Evolutionary conservation across 1,140 invertebrate genomes (phyloP), one percentile per base, ranked within the genome.

Genomic region (Popillia japonica): DNA sequence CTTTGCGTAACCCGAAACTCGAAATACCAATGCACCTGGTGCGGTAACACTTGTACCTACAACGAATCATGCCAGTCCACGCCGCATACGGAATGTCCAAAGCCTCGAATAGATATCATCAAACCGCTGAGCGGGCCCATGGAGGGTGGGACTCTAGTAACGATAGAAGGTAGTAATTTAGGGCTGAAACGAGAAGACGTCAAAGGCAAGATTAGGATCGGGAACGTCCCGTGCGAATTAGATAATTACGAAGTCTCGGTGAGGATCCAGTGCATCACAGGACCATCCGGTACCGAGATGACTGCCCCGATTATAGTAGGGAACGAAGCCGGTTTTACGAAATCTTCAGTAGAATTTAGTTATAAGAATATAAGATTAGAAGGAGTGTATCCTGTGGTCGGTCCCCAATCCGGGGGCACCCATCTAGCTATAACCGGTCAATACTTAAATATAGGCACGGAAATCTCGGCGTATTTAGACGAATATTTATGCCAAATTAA

Each of bases 101-200:
- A 94, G 83, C 97, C 97, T 17, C 89, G 96, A 80, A 98, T 99
- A 84, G 96, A 98, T 87, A 95, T 97, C 92, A 92, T 93, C 87
- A 95, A 94, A 86, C 98, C 98, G 0, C 85, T 96, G 23, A 96
- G 94, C 86, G 98, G 98, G 11, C 98, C 98, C 9, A 92, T 97
- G 72, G 96, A 98, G 90, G 98, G 98, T 34, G 98, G 98, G 0
- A 99, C 98, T 22, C 86, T 96, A 41, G 92, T 99, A 0, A 98
- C 96, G 7, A 99, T 99, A 78, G 94, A 96, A 88, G 98, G 98
- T 7, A 95, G 96, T 84, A 99, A 99, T 89, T 90, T 99, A 27
- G 98, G 98, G 0, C 90, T 98, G 72, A 93, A 93, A 80, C 92
- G 95, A 82, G 93, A 94, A 83, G 98, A 99, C 87, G 96, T 99